These are phyloP conservation scores for Epinephelus fuscoguttatus DNA, from an alignment of 2,113 vertebrate genomes.

Conservation along the genomic window DNA sequence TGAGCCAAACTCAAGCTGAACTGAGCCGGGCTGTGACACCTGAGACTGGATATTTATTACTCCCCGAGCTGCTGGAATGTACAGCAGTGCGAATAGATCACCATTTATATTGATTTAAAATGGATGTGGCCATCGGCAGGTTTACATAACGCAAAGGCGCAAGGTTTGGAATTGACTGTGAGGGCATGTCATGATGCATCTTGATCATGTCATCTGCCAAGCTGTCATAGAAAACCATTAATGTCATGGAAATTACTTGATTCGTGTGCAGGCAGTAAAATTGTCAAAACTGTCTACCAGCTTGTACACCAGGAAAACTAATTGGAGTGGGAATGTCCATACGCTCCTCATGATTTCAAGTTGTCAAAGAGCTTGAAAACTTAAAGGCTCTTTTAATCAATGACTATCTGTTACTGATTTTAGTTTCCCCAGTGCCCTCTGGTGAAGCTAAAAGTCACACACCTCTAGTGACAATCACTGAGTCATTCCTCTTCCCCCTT, in stretches of 20 bases:
- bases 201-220: neutral
- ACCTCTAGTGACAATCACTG: neutral
- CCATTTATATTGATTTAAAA: neutral
- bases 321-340: neutral
- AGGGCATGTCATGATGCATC: neutral
- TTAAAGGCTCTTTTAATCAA: constrained; percentile 10
- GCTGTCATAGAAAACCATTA: constrained; percentile 6
- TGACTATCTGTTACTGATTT: neutral
- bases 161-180: neutral
- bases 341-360: neutral
- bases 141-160: neutral
- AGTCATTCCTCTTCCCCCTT: neutral
- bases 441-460: neutral
- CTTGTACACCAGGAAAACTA: neutral
- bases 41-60: constrained; percentile 35
- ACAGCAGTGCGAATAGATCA: constrained; percentile 7
- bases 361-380: neutral
- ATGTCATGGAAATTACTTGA: constrained; percentile 7
- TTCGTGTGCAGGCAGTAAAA: neutral
- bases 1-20: constrained; percentile 25
- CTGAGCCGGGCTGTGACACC: constrained; percentile 20
- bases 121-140: constrained; percentile 4
- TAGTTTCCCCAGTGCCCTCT: no score
- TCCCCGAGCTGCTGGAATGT: constrained; percentile 16
- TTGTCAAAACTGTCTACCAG: neutral